These are phyloP conservation scores for Thereva nobilitata DNA, from an alignment of 2,888 invertebrate genomes.

Conservation along the genomic window DNA sequence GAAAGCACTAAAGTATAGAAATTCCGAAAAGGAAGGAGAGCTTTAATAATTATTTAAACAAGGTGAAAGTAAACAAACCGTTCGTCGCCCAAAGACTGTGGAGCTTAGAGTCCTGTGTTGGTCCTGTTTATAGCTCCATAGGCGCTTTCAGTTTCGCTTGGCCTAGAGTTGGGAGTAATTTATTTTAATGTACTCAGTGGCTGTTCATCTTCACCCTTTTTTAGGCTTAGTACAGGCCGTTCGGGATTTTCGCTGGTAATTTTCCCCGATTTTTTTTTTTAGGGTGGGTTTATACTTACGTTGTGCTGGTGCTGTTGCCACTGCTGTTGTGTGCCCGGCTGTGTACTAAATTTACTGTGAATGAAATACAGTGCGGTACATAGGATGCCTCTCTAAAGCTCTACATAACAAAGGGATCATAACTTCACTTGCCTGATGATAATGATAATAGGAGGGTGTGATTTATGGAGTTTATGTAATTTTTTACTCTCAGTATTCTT, in stretches of 20 bases:
- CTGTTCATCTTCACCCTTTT: constrained; percentile 38
- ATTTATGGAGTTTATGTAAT: constrained; percentile 27
- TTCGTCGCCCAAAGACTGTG: constrained; percentile 3
- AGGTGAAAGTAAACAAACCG: constrained; percentile 30
- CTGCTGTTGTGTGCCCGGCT: not conserved
- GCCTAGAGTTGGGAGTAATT: constrained; percentile 33
- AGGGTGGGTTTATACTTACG: constrained; percentile 1
- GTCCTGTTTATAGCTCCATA: constrained; percentile 15
- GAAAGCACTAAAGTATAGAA: too few relatives aligned
- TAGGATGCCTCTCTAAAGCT: not conserved
- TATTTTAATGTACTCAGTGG: constrained; percentile 38
- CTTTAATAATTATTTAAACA: constrained; percentile 29
- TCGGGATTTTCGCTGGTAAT: constrained; percentile 28
- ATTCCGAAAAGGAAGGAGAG: too few relatives aligned
- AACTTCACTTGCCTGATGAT: constrained; percentile 30
- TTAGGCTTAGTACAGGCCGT: constrained; percentile 25
- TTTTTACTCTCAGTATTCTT: constrained; percentile 17
- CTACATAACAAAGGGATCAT: constrained; percentile 16
- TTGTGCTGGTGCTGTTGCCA: not conserved
- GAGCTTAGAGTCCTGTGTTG: constrained; percentile 25
- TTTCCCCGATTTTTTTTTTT: constrained; percentile 19
- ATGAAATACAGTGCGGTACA: not conserved
- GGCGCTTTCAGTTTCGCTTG: constrained; percentile 5
- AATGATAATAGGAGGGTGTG: constrained; percentile 28
- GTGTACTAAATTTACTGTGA: not conserved